These are phyloP conservation scores for Drosophila santomea DNA, from an alignment of 1,140 invertebrate species.

Conservation along the genomic window DNA sequence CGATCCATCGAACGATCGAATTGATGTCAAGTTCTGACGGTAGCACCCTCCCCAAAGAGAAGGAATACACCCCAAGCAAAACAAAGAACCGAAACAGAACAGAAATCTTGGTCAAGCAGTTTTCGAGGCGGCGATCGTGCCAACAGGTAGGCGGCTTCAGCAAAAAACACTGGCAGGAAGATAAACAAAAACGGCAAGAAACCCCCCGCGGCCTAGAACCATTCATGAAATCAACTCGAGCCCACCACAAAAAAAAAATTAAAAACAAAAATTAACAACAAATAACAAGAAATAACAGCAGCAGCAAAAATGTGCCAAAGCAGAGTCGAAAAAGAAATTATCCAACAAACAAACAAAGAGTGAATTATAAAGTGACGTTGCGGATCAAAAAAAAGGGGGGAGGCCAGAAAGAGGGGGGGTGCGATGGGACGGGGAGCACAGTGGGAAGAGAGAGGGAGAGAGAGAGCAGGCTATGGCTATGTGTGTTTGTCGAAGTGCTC, in stretches of 20 bases:
- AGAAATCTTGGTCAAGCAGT: slow-evolving; percentile 54
- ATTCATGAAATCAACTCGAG: slow-evolving; percentile 31
- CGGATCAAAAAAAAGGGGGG: slow-evolving; percentile 25
- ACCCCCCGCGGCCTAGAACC: slow-evolving; percentile 39
- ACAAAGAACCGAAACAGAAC: slow-evolving; percentile 44
- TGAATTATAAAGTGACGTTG: slow-evolving; percentile 58
- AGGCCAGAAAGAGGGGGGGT: not conserved
- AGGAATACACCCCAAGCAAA: slow-evolving; percentile 37
- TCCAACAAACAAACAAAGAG: slow-evolving; percentile 67
- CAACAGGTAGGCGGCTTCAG: slow-evolving; percentile 49
- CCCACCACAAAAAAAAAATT: slow-evolving; percentile 21
- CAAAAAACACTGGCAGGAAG: slow-evolving; percentile 18
- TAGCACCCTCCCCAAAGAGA: slow-evolving; percentile 34
- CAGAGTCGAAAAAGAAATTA: slow-evolving; percentile 46
- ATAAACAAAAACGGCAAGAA: slow-evolving; percentile 20
- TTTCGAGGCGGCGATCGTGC: slow-evolving; percentile 40
- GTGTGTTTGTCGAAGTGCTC: slow-evolving; percentile 66
- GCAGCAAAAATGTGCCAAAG: slow-evolving; percentile 32
- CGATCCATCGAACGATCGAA: slow-evolving; percentile 18
- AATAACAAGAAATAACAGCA: slow-evolving; percentile 38
- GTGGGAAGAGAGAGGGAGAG: slow-evolving; percentile 9
- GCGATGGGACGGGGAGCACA: not conserved
- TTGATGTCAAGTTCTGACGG: slow-evolving; percentile 66
- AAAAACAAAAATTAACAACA: slow-evolving; percentile 59
- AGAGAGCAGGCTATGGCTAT: slow-evolving; percentile 31